Percentiles rank a stretch among this genome's conserved stretches.
phyloP scores from a whole-genome alignment of 2,113 vertebrate genomes.

The Thunnus maccoyii region DNA sequence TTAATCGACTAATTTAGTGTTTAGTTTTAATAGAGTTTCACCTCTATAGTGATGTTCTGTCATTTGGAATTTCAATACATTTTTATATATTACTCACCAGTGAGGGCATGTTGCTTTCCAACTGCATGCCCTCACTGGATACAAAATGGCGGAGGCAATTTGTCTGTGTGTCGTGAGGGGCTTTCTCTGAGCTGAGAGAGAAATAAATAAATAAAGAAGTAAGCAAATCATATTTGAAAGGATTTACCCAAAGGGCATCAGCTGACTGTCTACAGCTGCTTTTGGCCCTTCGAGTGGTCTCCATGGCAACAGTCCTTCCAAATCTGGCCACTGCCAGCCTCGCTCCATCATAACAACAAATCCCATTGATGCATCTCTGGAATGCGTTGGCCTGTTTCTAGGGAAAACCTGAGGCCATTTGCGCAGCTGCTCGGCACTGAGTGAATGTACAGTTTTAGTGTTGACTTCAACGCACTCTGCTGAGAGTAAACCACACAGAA shows the following conservation, averaged over 20 bases:
- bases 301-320: constrained; percentile 81
- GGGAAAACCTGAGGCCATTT: constrained; percentile 69
- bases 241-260: constrained; percentile 80
- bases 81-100: not conserved
- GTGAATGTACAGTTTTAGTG: constrained; percentile 62
- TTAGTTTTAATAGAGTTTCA: too few species aligned
- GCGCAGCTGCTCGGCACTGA: constrained; percentile 66
- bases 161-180: constrained; percentile 9
- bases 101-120: constrained; percentile 10
- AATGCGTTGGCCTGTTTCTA: constrained; percentile 76
- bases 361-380: constrained; percentile 80
- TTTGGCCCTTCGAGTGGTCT: constrained; percentile 74
- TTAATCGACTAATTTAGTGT: not conserved
- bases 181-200: constrained; percentile 41
- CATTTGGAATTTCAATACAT: not conserved
- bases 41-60: not conserved
- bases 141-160: constrained; percentile 67
- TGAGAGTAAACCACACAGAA: constrained; percentile 44
- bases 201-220: constrained; percentile 69
- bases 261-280: constrained; percentile 84
- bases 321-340: constrained; percentile 74
- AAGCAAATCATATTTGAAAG: constrained; percentile 78
- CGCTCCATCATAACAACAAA: constrained; percentile 79
- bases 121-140: constrained; percentile 19
- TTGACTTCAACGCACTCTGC: constrained; percentile 35